Evolutionary conservation across 2,888 invertebrate genomes (phyloP), one percentile per base, ranked within the genome.

Genomic region (Buathra laborator): DNA sequence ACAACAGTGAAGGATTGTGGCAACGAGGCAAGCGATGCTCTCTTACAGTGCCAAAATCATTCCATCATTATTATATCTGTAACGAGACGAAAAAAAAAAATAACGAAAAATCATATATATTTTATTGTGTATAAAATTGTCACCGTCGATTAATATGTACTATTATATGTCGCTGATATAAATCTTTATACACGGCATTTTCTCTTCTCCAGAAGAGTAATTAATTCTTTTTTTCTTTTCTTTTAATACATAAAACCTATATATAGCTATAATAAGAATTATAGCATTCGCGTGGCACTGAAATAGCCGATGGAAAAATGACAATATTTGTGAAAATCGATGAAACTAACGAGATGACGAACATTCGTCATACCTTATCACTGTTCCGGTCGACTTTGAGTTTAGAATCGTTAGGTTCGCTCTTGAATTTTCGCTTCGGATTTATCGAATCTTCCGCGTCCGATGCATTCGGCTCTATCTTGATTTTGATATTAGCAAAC

Each of bases 1-100:
- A 79, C 59, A 74, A 75, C 48, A 62, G 70, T 46, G 59, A 71
- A 78, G 78, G 85, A 83, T 71, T 67, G 66, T 78, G 83, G 83
- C 83, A 83, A 83, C 79, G 81, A 81, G 81, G 46, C 37, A 37
- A 70, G 68, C 19, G 16, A 71, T 68, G 70, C 51, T 70, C 24
- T 80, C 48, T 24, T 12, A 62, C 62, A 14, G 29, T 62, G 62
- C n/a, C 32, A n/a, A 62, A 62, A 62, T 62, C 32, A 62, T 32
- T 62, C 14, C n/a, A 29, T 32, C n/a, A 29, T 29, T 32, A 62
- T 32, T 32, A 29, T 48, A 12, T 62, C 29, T 62, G 14, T 62
- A 62, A 62, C 62, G 62, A 32, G 62, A 12, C 24, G 24, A 72
- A 48, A 81, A 67, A 29, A 32, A 29, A 16, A 64, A 64, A 51